Conservation (phyloP, 2,113 vertebrate genomes). For the Meriones unguiculatus region DNA sequence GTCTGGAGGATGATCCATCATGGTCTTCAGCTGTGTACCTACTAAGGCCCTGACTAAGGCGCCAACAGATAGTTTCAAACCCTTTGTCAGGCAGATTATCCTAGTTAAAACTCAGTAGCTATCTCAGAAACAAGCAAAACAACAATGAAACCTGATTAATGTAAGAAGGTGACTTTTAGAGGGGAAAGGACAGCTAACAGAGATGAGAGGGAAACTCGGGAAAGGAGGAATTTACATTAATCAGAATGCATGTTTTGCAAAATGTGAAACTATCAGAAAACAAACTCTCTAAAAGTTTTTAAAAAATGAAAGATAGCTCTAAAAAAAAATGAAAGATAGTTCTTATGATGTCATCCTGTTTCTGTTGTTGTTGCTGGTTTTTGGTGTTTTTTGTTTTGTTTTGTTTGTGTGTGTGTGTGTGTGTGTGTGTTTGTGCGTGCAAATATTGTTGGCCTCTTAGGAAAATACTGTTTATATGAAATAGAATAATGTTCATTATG, state of each 20-base stretch:
- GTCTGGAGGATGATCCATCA: too few species aligned
- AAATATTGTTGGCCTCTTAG: neutral
- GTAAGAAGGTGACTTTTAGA: neutral
- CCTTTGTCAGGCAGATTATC: neutral
- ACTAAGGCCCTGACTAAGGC: neutral
- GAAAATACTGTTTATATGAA: neutral
- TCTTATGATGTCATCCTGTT: constrained; percentile 17
- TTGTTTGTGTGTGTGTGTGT: too few species aligned
- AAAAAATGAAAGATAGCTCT: constrained; percentile 35
- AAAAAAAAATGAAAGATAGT: constrained; percentile 25
- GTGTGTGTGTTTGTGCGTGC: neutral
- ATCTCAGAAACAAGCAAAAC: neutral
- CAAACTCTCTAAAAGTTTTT: neutral
- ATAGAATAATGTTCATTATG: constrained; percentile 18
- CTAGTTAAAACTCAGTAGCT: neutral
- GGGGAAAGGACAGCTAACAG: neutral
- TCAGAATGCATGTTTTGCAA: neutral
- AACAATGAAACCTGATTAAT: neutral
- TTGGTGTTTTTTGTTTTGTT: too few species aligned
- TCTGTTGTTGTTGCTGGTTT: neutral
- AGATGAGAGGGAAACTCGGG: too few species aligned
- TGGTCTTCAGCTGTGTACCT: neutral
- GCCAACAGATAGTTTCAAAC: too few species aligned
- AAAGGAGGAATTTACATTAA: neutral
- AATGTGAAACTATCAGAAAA: neutral